Base-by-base conservation (phyloP, 2,888 invertebrate genomes). In the Sinohyriopsis cumingii region DNA sequence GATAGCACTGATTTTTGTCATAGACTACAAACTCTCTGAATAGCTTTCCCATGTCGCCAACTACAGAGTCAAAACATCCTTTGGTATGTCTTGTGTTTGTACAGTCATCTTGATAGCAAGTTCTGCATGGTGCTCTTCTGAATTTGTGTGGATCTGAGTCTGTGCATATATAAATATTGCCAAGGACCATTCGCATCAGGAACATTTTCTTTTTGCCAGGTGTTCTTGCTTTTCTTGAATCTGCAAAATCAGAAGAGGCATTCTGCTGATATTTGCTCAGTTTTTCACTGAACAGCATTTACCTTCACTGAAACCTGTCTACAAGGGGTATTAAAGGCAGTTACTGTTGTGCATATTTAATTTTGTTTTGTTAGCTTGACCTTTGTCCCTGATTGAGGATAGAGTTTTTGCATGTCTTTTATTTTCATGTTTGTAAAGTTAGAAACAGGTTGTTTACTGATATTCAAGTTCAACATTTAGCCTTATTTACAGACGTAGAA, bases 21-120 rank as follows among this genome's bases (percentile, higher is more conserved):
- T 84, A 84, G 9, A 82, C 80, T 24, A 82, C 81, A 74, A 84
- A 84, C 67, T 84, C 82, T 59, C 84, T 59, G 64, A 82, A 82
- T 9, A 79, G 56, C 71, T 79, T 77, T 0, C 54, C 61, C 25
- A 75, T 79, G 59, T 80, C 77, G 3, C 78, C 82, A 12, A 84
- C 68, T 1, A 82, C 79, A 3, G 82, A 81, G 54, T 82, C 77
- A 67, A 76, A 82, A 15, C 28, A 67, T 3, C 61, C 71, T 15
- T 15, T 3, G 15, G 45, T 45, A 45, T 68, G 61, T 24, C 64
- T 65, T 20, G 63, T 56, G 15, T 74, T 28, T 15, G 54, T 67
- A 54, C 83, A 83, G 55, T 73, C 65, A 64, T 77, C 72, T 12
- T 57, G 57, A 19, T 59, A 45, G 65, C 79, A 79, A 24, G 66